Percentiles rank a stretch among this genome's conserved stretches.
Evolutionary conservation across 2,113 vertebrate genomes (phyloP).

Genomic region (Mixornis gularis): DNA sequence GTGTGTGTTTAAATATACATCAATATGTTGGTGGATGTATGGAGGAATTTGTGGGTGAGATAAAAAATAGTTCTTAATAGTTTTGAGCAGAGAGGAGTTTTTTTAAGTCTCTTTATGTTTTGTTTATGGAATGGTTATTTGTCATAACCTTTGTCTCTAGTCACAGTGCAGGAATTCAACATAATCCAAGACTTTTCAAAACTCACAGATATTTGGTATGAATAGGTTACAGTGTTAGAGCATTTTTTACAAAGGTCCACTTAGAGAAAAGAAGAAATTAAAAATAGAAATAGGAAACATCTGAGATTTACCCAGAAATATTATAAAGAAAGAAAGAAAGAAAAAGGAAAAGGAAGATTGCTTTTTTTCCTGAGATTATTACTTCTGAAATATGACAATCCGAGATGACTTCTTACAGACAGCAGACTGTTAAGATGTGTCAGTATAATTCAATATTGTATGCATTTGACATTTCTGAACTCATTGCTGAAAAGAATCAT

Average conservation of each 20-base stretch:
- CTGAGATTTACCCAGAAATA: not conserved
- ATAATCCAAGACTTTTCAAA: not conserved
- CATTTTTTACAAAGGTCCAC: not conserved
- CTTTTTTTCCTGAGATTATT: not conserved
- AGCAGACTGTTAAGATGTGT: not conserved
- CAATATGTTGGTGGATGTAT: not conserved
- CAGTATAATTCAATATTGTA: not conserved
- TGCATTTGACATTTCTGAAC: not conserved
- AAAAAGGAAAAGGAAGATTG: not conserved
- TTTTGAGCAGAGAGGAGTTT: not conserved
- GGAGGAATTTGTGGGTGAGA: not conserved
- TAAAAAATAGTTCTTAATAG: not conserved
- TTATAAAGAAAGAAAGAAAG: too few relatives aligned
- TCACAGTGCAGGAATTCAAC: not conserved
- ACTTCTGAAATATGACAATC: not conserved
- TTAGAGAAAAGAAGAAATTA: not conserved
- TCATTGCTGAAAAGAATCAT: not conserved
- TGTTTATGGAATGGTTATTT: not conserved
- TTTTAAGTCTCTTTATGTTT: not conserved
- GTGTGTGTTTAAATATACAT: not conserved
- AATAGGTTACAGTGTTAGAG: not conserved
- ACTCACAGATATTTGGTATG: not conserved
- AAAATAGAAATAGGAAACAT: not conserved
- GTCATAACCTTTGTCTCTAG: not conserved
- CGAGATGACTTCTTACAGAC: not conserved